A percentile compares a stretch with the other conserved stretches of the same genome.
These are phyloP conservation scores for Hephaestus fuliginosus DNA, from an alignment of 2,797 vertebrate species.

Conservation along the genomic window DNA sequence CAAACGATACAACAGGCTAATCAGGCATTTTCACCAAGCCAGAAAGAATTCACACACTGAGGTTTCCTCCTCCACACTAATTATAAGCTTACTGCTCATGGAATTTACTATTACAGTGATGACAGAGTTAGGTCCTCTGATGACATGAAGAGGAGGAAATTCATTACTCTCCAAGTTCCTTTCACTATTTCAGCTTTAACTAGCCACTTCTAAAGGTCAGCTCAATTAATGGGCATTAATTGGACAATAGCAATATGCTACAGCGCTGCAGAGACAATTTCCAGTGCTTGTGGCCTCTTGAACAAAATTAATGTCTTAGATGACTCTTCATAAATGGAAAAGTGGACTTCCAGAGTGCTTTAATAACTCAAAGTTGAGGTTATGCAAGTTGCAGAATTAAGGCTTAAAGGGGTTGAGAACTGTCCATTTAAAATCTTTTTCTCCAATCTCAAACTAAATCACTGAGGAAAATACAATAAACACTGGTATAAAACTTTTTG, in stretches of 20 bases:
- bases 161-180: conserved; percentile 76
- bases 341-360: conserved; percentile 32
- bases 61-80: conserved; percentile 76
- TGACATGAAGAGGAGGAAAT: conserved; percentile 57
- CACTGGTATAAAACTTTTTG: conserved; percentile 21
- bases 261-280: conserved; percentile 49
- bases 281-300: conserved; percentile 29
- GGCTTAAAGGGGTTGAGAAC: conserved; percentile 2
- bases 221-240: conserved; percentile 72
- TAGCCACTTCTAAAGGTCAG: conserved; percentile 76
- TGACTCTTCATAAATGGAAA: conserved; percentile 7
- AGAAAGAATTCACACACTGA: conserved; percentile 75
- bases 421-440: neutral
- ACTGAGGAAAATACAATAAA: neutral
- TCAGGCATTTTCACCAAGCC: conserved; percentile 71
- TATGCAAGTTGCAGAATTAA: conserved; percentile 5
- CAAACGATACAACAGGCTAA: conserved; percentile 30
- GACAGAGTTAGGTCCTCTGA: conserved; percentile 50
- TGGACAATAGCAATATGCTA: conserved; percentile 60
- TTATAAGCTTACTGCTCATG: conserved; percentile 72
- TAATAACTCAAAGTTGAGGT: conserved; percentile 28
- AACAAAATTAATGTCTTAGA: conserved; percentile 42
- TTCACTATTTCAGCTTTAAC: conserved; percentile 69
- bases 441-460: neutral
- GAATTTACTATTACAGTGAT: conserved; percentile 68